Base-by-base conservation (phyloP, 2,113 vertebrate species). In the Heteronetta atricapilla region DNA sequence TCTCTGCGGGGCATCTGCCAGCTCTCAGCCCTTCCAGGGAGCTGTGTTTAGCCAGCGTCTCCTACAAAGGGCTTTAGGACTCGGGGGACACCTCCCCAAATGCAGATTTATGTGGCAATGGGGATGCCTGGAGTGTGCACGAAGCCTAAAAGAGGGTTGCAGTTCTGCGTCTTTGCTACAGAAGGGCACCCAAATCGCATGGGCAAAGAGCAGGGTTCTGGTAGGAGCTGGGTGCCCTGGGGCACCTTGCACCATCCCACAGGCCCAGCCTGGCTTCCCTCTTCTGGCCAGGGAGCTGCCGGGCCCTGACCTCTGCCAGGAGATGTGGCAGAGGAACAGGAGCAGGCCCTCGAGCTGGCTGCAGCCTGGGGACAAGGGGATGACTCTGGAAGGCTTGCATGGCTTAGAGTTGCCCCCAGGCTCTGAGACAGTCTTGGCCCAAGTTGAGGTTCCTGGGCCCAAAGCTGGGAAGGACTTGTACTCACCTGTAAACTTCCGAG, bases 231-330 rank as follows among this genome's bases (percentile, higher is more conserved):
- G 29, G 53, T 40, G 59, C 31, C 20, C 53, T 1, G 4, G 21
- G 11, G 20, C 13, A 60, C 44, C 19, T 76, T 1, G 2, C 11
- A 14, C 20, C 10, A 6, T 16, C 28, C 23, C 60, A 6, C 14
- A 19, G 66, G 70, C 14, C 11, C 31, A 22, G 42, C 58, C 42
- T 31, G 31, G 25, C 26, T 63, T 69, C 56, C 72, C 34, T 19
- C 46, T 46, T 72, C 20, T 3, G 13, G 48, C 9, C 8, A 11
- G 12, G 29, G 25, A 52, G 40, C 25, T 36, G 22, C 2, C 4
- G 31, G 21, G 8, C 36, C 0, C 0, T 4, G 3, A 1, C 11
- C 19, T 42, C 9, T 21, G 3, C n/a, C 50, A 34, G 31, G 19
- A 50, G 50, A 28, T 17, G 36, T 19, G 29, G 11, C 1, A 5